Base-by-base conservation (phyloP, 2,797 vertebrate species). In the Danio albolineatus region DNA sequence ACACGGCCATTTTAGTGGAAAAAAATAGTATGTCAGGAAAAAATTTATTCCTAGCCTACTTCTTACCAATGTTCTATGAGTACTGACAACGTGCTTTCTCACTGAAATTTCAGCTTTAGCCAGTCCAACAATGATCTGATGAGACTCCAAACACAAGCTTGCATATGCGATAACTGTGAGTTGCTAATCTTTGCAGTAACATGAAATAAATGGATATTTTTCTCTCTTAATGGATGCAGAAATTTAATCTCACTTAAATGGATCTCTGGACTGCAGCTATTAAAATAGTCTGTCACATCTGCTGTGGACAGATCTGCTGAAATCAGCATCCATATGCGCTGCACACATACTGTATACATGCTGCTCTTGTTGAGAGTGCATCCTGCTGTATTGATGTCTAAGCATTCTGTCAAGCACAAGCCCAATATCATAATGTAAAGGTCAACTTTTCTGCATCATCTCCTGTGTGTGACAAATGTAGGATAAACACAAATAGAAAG, bases 251-350 rank as follows among this genome's bases (percentile, higher is more conserved):
- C n/a, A 44, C 62, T 17, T 21, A 21, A 48, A 59, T 19, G 10
- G 36, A 75, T 69, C n/a, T 59, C 9, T 39, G 6, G 38, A 51
- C 36, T 16, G 9, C 38, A 57, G 76, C 28, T 69, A 49, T 61
- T 80, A 77, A 85, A 80, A 84, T 76, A 84, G 85, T 84, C 46
- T 13, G 77, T 87, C 79, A 61, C 75, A 78, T 89, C 82, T 39
- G 5, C 53, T 39, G 12, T 59, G n/a, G 64, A 57, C 41, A 83
- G 73, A 84, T 86, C 78, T 88, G 87, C 87, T 90, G 80, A 85
- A 71, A 62, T 85, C 85, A 86, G 81, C 86, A 84, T 61, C 75
- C 69, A 66, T 9, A 67, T 44, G 28, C 19, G 14, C 53, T 21
- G 66, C 70, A 51, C 10, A 64, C 49, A n/a, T 60, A 46, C 12